Evolutionary conservation across 2,888 invertebrate genomes (phyloP).

Genomic region (Ethmia dodecea): DNA sequence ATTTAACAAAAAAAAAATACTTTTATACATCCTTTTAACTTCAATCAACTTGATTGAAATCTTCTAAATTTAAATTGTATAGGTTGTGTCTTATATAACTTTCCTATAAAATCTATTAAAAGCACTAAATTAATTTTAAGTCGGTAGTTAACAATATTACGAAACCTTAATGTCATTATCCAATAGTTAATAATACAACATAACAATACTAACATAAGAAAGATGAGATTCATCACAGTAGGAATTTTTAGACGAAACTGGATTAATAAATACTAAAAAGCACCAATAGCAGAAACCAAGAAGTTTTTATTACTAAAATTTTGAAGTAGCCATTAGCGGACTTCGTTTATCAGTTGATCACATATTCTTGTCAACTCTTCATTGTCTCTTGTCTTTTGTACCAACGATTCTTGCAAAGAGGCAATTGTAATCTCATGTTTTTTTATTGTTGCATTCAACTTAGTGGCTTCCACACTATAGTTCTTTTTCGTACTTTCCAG

Average conservation of each 20-base stretch:
- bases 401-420: conserved; percentile 88
- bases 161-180: neutral
- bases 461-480: conserved; percentile 87
- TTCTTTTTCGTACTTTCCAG: conserved; percentile 84
- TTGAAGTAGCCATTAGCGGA: conserved; percentile 30
- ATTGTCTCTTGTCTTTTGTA: conserved; percentile 93
- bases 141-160: neutral
- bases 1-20: too few relatives aligned
- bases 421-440: conserved; percentile 91
- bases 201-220: conserved; percentile 23
- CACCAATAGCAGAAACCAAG: conserved; percentile 10
- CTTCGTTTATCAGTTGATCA: conserved; percentile 90
- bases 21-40: too few relatives aligned
- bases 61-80: too few relatives aligned
- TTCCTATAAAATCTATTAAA: too few relatives aligned
- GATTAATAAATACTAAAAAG: conserved; percentile 13
- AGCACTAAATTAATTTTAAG: too few relatives aligned
- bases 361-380: conserved; percentile 92
- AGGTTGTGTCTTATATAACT: too few relatives aligned
- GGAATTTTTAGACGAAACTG: conserved; percentile 22
- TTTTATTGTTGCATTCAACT: conserved; percentile 89
- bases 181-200: conserved; percentile 14
- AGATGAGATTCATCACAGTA: conserved; percentile 41
- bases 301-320: neutral
- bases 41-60: too few relatives aligned